phyloP scores from a whole-genome alignment of 2,888 invertebrate species.

The Euzetes globulus region DNA sequence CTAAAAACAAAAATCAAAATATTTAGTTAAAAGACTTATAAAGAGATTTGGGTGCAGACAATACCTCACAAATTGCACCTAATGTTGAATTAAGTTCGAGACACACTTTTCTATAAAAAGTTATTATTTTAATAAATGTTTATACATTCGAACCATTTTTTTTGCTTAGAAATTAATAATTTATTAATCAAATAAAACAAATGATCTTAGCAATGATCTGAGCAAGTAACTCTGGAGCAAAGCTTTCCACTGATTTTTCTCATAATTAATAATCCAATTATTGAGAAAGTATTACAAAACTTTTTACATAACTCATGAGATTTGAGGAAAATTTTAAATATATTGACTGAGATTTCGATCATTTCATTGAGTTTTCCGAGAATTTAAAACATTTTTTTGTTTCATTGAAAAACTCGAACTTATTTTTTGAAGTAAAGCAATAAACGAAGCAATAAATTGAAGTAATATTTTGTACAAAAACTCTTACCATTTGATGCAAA shows the following conservation, averaged over 20 bases:
- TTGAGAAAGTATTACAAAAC: background rate
- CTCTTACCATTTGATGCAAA: conserved; percentile 3
- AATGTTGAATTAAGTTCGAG: too few relatives aligned
- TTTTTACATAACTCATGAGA: background rate
- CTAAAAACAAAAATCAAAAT: background rate
- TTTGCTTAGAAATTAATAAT: too few relatives aligned
- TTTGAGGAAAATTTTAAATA: background rate
- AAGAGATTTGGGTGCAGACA: too few relatives aligned
- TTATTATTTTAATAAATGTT: background rate
- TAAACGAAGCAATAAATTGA: background rate
- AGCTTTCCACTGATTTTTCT: background rate
- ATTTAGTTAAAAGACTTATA: background rate
- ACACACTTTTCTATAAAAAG: background rate
- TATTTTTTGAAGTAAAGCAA: background rate
- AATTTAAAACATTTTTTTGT: background rate
- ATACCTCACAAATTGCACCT: too few relatives aligned
- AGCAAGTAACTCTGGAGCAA: too few relatives aligned
- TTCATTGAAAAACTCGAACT: background rate
- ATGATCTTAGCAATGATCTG: too few relatives aligned
- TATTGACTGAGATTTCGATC: background rate
- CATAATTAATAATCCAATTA: background rate
- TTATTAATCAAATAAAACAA: too few relatives aligned
- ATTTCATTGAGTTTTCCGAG: background rate
- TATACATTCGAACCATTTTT: too few relatives aligned
- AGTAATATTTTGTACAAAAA: background rate